Conservation (phyloP, 2,797 vertebrate genomes). For the Falco concolor region DNA sequence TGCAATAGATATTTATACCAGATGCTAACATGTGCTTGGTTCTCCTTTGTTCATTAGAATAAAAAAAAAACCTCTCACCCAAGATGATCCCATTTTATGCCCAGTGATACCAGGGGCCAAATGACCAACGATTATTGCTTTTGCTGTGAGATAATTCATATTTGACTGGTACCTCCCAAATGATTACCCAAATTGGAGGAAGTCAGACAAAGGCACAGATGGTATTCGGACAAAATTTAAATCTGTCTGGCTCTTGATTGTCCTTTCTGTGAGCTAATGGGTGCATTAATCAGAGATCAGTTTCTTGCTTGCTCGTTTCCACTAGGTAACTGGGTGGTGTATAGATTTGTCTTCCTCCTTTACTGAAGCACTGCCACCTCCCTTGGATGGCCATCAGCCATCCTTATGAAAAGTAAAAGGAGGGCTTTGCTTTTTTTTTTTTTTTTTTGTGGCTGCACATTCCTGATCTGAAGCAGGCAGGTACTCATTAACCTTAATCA, state of each 20-base stretch:
- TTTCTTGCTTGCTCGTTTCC: neutral
- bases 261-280: neutral
- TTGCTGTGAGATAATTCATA: neutral
- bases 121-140: accelerated
- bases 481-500: neutral
- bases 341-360: neutral
- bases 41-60: neutral
- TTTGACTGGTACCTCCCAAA: neutral
- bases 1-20: neutral
- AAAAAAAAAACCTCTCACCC: neutral
- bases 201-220: neutral
- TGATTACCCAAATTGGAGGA: neutral
- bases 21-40: neutral
- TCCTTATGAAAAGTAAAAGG: neutral
- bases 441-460: neutral
- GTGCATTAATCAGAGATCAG: neutral
- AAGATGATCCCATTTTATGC: neutral
- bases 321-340: neutral
- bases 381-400: neutral
- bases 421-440: neutral
- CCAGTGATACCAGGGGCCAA: neutral
- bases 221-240: neutral
- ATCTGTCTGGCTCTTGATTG: neutral
- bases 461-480: neutral
- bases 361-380: neutral